Evolutionary conservation across 1,140 invertebrate genomes (phyloP).

Genomic region (Bombus haemorrhoidalis): DNA sequence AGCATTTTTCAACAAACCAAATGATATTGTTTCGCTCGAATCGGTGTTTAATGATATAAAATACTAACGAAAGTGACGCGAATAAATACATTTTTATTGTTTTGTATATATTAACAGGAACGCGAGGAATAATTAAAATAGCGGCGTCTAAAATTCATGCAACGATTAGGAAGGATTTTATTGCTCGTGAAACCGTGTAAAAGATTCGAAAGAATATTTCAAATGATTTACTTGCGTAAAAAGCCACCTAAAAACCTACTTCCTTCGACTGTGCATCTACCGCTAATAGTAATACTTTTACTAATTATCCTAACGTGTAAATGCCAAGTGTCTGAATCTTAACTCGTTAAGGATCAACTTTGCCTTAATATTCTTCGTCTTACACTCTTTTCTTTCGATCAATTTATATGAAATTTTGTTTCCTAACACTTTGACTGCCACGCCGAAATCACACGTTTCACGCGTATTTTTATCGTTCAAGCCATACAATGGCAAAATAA

Average conservation of each 20-base stretch:
- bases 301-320: not conserved
- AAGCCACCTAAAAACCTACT: too few relatives aligned
- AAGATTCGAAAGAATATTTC: not conserved
- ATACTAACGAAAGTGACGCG: too few relatives aligned
- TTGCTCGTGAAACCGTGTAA: not conserved
- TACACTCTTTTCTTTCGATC: not conserved
- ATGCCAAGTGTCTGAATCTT: not conserved
- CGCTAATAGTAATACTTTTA: not conserved
- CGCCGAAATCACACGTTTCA: too few relatives aligned
- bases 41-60: too few relatives aligned
- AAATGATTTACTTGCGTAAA: not conserved
- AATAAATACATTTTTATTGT: too few relatives aligned
- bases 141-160: not conserved
- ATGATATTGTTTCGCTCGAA: too few relatives aligned
- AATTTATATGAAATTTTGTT: not conserved
- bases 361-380: not conserved
- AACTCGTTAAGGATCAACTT: not conserved
- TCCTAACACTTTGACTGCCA: not conserved
- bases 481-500: too few relatives aligned
- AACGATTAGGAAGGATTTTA: not conserved
- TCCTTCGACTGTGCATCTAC: not conserved
- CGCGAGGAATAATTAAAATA: not conserved
- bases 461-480: too few relatives aligned
- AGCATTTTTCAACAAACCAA: too few relatives aligned
- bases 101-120: not conserved